Conservation (phyloP, 2,113 vertebrate genomes). For the Gasterosteus aculeatus region DNA sequence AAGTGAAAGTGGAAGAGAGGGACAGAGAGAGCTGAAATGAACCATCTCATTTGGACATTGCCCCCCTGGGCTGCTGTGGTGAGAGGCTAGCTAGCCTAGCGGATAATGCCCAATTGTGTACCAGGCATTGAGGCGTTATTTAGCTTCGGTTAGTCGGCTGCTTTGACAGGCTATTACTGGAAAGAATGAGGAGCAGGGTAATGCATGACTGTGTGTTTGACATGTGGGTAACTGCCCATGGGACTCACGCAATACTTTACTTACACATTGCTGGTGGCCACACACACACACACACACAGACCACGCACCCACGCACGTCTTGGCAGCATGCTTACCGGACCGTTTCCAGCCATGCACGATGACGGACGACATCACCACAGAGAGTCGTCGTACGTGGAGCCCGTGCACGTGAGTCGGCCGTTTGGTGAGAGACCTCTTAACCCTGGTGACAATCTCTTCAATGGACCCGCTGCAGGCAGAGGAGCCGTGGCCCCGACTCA, state of each 20-base stretch:
- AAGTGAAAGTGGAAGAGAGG: constrained; percentile 61
- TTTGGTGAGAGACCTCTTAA: constrained; percentile 50
- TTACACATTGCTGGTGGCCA: constrained; percentile 40
- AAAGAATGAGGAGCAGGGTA: constrained; percentile 83
- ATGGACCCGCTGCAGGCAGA: not conserved
- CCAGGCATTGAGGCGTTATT: constrained; percentile 86
- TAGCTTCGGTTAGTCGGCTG: constrained; percentile 82
- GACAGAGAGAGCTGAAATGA: constrained; percentile 80
- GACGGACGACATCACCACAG: constrained; percentile 32
- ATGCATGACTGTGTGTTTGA: constrained; percentile 68
- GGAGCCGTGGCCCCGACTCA: not conserved
- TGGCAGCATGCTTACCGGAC: constrained; percentile 50
- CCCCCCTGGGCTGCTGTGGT: constrained; percentile 82
- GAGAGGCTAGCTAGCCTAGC: constrained; percentile 86
- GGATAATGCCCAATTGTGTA: constrained; percentile 89
- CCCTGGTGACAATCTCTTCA: constrained; percentile 10
- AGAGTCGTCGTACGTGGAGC: constrained; percentile 38
- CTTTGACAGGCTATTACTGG: constrained; percentile 89
- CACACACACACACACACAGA: not conserved
- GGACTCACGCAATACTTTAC: constrained; percentile 75
- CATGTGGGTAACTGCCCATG: constrained; percentile 77
- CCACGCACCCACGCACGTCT: not conserved
- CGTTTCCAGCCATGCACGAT: constrained; percentile 41
- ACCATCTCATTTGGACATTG: constrained; percentile 88
- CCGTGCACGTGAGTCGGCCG: constrained; percentile 39